Base-by-base conservation (phyloP, 2,113 vertebrate species). In the Benitochromis conjunctus region DNA sequence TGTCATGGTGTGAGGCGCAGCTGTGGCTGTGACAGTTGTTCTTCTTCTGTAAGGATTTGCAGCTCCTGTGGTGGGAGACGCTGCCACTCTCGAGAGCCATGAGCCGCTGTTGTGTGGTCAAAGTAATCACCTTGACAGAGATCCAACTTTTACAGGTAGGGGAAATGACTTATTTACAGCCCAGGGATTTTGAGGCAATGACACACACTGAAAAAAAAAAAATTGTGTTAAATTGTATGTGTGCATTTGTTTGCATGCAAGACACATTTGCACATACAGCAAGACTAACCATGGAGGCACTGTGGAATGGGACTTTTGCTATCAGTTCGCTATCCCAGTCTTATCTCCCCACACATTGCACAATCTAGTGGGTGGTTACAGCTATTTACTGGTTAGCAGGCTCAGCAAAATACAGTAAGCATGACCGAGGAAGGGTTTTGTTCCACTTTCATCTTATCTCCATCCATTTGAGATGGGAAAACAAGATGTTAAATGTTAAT, bases 111-210 rank as follows among this genome's bases (percentile, higher is more conserved):
- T 96, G 92, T 94, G 94, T 96, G 95, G 90, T 95, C 94, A 93
- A 97, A 92, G 92, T 96, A 95, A 94, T 96, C 94, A 96, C 96
- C 80, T 77, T 97, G 92, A 95, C 95, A 89, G 94, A 96, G 95
- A 94, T 96, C 83, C 96, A 97, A 55, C 95, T 95, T 86, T 89
- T 96, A 62, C 94, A 82, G 90, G 96, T 97, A 97, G 93, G 95
- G 36, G 94, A 46, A 18, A 79, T 13, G 8, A 43, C 60, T 81
- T 89, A 11, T 12, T 29, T 54, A 12, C 14, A 21, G 9, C 38
- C 51, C 36, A 1, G 60, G 26, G 19, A 53, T 54, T 56, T 29
- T 3, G 21, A 56, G 18, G 13, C 12, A 12, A 21, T 29, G 64
- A 58, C 43, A 54, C 58, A 29, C 38, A 11, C 8, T 38, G 55